Conservation (phyloP, 2,113 vertebrate species). For the Pseudorasbora parva region DNA sequence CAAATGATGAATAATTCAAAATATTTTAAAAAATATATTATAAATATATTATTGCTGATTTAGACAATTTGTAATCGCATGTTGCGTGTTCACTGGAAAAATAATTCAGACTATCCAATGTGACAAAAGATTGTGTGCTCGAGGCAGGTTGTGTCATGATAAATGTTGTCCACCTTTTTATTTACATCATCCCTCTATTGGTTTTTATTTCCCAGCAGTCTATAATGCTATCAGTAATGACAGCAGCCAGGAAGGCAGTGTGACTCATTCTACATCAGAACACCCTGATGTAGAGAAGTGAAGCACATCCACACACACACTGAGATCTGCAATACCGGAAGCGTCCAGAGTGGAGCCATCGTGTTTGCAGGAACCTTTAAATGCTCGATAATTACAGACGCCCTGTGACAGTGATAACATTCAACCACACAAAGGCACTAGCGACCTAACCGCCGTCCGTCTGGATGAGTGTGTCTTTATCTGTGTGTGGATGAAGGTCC, state of each 20-base stretch:
- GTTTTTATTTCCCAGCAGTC: conserved; percentile 42
- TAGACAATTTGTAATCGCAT: background rate
- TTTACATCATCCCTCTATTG: background rate
- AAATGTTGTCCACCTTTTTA: conserved; percentile 1
- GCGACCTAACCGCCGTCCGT: conserved; percentile 3
- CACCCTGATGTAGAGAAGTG: conserved; percentile 17
- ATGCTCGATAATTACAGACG: conserved; percentile 35
- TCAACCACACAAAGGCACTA: conserved; percentile 50
- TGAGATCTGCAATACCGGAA: background rate
- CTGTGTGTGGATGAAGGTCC: conserved; percentile 22
- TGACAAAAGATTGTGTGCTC: background rate
- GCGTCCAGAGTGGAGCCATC: conserved; percentile 38
- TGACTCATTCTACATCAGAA: conserved; percentile 42
- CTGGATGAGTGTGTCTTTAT: conserved; percentile 26
- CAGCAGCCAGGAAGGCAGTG: conserved; percentile 2
- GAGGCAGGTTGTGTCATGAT: background rate
- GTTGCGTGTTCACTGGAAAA: background rate
- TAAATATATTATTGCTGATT: background rate
- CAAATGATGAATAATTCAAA: background rate
- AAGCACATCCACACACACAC: conserved; percentile 7
- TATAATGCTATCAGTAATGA: conserved; percentile 10
- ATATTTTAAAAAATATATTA: no score
- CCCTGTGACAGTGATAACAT: conserved; percentile 55
- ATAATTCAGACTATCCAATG: background rate
- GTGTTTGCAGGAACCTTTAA: conserved; percentile 15